phyloP scores from a whole-genome alignment of 1,140 invertebrate genomes.

The Diabrotica virgifera region DNA sequence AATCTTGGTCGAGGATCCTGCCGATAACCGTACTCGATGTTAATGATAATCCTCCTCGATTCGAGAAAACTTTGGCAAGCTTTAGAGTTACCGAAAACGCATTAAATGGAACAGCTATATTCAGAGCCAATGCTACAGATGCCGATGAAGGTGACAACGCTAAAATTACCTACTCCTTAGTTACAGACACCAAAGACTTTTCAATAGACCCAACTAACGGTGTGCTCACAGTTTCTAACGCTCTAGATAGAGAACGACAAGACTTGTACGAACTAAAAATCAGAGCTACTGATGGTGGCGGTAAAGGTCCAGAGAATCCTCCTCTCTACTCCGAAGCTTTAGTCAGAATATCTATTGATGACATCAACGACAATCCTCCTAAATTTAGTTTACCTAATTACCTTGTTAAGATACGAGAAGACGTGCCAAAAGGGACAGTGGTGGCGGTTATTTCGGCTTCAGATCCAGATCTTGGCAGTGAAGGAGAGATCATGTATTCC shows the following conservation, averaged over 20 bases:
- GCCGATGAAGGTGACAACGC: conserved; percentile 80
- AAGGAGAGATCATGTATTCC: conserved; percentile 73
- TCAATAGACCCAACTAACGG: conserved; percentile 75
- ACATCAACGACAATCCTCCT: conserved; percentile 91
- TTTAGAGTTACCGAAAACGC: conserved; percentile 84
- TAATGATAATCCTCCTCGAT: conserved; percentile 84
- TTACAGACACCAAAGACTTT: conserved; percentile 82
- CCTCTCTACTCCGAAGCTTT: conserved; percentile 71
- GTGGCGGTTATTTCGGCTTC: conserved; percentile 81
- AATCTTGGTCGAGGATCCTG: conserved; percentile 69
- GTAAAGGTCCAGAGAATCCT: conserved; percentile 47
- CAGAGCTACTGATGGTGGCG: conserved; percentile 72
- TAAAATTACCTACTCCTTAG: conserved; percentile 71
- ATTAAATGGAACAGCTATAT: conserved; percentile 78
- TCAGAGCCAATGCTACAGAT: conserved; percentile 82
- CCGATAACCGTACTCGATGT: conserved; percentile 78
- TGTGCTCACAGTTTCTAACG: conserved; percentile 68
- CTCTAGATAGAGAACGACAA: conserved; percentile 80
- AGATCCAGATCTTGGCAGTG: conserved; percentile 81
- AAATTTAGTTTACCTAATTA: conserved; percentile 72
- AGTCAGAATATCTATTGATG: conserved; percentile 77
- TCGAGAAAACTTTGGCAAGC: conserved; percentile 78
- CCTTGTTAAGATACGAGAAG: conserved; percentile 83
- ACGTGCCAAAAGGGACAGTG: conserved; percentile 79
- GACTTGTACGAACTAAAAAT: conserved; percentile 81